Evolutionary conservation across 2,888 invertebrate species (phyloP), one percentile per base, ranked within the genome.

Genomic region (Prenolepis imparis): DNA sequence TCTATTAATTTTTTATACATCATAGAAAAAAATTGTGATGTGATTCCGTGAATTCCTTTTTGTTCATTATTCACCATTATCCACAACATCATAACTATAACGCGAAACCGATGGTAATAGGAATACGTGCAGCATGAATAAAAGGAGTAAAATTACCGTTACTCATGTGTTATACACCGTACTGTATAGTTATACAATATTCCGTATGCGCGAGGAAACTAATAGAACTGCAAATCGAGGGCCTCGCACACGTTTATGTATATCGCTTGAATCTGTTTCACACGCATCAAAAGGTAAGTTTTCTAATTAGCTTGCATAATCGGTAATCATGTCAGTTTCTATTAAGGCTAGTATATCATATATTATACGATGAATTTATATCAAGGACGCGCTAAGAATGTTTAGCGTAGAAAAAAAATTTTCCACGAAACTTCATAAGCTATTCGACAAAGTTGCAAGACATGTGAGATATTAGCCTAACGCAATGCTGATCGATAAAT

Each of bases 161-260:
- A 39, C 74, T 57, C 67, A 32, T 59, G 39, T 24, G n/a, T 52
- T 44, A n/a, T 52, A 77, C 41, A 24, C n/a, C n/a, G 28, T 70
- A 77, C 78, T 44, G n/a, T 86, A 75, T 59, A 82, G 48, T 89
- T 84, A n/a, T 89, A 72, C 83, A 85, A 82, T 75, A 81, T 74
- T 63, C 78, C 39, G n/a, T 61, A 73, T 12, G 48, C 32, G 48
- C 28, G 72, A 61, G n/a, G 41, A 63, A 55, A 77, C 55, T n/a
- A 59, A 70, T 55, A 39, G 57, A 44, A 57, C 21, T 52, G 32
- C 32, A 28, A 24, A 59, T 21, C n/a, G 24, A 67, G 64, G 9
- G 12, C 5, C 15, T 41, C 52, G 39, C 28, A 28, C 52, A 18
- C 24, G 44, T n/a, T 6, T 57, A 59, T 24, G 11, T 57, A 59